Conservation (phyloP, 2,113 vertebrate species). For the Cryptomyrus ogoouensis region DNA sequence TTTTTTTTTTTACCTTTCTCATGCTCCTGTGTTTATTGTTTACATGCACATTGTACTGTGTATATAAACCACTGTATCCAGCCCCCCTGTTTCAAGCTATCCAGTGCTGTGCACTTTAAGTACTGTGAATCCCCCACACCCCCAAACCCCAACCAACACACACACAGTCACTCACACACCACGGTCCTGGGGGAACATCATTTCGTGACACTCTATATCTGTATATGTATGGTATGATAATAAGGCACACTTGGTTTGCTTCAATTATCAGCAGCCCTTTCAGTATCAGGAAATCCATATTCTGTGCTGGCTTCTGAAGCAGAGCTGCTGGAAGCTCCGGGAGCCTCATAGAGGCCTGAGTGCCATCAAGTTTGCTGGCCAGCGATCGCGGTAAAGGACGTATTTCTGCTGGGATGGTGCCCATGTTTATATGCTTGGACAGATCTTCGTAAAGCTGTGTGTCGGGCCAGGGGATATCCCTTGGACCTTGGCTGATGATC, state of each 20-base stretch:
- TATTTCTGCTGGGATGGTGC: not conserved
- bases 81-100: not conserved
- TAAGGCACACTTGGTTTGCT: not conserved
- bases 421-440: not conserved
- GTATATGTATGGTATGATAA: not conserved
- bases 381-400: not conserved
- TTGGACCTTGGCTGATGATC: conserved; percentile 43
- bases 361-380: not conserved
- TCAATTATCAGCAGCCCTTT: not conserved
- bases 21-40: not conserved
- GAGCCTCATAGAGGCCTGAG: not conserved
- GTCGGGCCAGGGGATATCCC: conserved; percentile 28
- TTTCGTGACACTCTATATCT: not conserved
- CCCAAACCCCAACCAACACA: not conserved
- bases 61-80: not conserved
- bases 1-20: not conserved
- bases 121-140: not conserved
- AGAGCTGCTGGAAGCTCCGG: not conserved
- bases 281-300: not conserved
- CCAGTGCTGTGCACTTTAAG: not conserved
- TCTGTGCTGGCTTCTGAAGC: not conserved
- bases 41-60: not conserved
- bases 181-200: not conserved
- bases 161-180: not conserved
- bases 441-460: not conserved